phyloP scores from a whole-genome alignment of 2,888 invertebrate genomes.

The Cephus sareptanus region DNA sequence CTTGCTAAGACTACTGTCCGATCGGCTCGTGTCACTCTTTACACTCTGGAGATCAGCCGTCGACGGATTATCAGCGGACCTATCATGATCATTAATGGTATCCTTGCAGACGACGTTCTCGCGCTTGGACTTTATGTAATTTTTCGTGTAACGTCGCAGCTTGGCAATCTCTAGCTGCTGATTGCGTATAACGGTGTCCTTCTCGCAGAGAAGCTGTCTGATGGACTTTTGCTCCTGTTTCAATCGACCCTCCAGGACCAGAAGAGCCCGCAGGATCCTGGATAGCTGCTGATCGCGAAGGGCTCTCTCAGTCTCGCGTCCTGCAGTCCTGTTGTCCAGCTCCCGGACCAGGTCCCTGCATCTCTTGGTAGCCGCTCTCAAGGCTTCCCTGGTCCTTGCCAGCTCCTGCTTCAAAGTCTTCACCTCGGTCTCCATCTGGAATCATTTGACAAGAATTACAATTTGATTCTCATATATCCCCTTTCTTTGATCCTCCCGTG shows the following conservation, averaged over 20 bases:
- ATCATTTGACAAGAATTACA: conserved; percentile 36
- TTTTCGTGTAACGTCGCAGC: conserved; percentile 69
- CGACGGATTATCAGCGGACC: conserved; percentile 24
- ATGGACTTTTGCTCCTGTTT: conserved; percentile 80
- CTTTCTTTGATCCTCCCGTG: not conserved
- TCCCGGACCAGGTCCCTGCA: conserved; percentile 75
- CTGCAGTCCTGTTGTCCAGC: conserved; percentile 51
- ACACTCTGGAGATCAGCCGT: conserved; percentile 21
- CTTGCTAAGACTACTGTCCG: conserved; percentile 48
- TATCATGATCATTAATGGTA: conserved; percentile 22
- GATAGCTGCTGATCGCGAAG: conserved; percentile 79
- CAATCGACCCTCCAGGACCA: conserved; percentile 78
- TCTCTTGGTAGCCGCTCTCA: conserved; percentile 73
- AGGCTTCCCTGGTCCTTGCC: conserved; percentile 75
- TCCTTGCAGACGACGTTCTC: conserved; percentile 66
- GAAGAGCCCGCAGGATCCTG: conserved; percentile 76
- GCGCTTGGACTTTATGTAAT: conserved; percentile 72
- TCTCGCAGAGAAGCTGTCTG: conserved; percentile 75
- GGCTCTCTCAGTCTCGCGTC: conserved; percentile 70
- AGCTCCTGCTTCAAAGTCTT: conserved; percentile 69
- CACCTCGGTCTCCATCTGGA: conserved; percentile 76
- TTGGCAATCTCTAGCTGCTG: conserved; percentile 78
- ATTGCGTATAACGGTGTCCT: conserved; percentile 77
- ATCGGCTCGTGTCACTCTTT: conserved; percentile 28
- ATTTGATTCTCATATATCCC: not conserved